Evolutionary conservation across 2,113 vertebrate species (phyloP).

Genomic region (Balaenoptera acutorostrata): DNA sequence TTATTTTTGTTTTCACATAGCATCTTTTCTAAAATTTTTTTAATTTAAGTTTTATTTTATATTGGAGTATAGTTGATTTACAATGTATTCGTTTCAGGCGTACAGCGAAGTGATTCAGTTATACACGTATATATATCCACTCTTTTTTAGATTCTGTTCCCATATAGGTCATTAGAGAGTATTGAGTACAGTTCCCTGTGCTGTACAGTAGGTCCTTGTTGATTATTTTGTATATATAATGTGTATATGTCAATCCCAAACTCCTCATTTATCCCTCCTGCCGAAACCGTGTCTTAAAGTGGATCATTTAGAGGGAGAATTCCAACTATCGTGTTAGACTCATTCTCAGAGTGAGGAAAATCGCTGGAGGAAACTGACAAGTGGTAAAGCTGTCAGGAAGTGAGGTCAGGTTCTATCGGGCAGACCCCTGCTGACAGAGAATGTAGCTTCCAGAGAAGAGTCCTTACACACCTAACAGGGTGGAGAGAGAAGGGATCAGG

Average conservation of each 20-base stretch:
- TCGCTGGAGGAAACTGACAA: not conserved
- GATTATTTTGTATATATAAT: not conserved
- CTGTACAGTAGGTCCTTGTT: not conserved
- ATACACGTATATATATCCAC: too few relatives aligned
- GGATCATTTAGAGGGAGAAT: not conserved
- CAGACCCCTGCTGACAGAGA: not conserved
- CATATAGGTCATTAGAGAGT: not conserved
- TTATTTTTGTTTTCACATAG: too few relatives aligned
- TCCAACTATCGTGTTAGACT: not conserved
- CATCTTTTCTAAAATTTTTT: too few relatives aligned
- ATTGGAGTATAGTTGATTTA: too few relatives aligned
- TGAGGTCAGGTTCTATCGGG: not conserved
- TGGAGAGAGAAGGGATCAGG: not conserved
- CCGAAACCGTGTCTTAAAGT: not conserved
- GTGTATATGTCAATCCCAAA: not conserved
- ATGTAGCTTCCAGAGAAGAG: not conserved
- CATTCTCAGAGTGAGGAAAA: not conserved
- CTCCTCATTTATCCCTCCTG: not conserved
- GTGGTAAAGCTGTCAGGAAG: not conserved
- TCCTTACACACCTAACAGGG: not conserved
- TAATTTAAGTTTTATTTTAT: too few relatives aligned
- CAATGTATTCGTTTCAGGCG: too few relatives aligned
- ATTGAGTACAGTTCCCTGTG: not conserved
- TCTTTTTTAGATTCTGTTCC: not conserved
- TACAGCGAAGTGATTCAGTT: too few relatives aligned